Conservation (phyloP, 1,140 invertebrate species). For the Conus betulinus region DNA sequence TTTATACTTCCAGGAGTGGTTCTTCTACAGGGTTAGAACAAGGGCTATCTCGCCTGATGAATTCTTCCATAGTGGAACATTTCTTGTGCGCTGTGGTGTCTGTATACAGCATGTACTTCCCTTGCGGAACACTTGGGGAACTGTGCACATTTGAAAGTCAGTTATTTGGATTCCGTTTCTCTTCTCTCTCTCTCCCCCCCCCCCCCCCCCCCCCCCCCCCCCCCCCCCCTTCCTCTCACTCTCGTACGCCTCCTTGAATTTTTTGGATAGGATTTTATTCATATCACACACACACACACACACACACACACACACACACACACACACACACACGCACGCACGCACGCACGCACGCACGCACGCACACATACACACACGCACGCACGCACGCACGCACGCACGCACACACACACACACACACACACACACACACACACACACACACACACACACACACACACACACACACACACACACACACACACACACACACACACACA, state of each 20-base stretch:
- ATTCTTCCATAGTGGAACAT: no score
- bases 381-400: not conserved
- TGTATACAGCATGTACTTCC: no score
- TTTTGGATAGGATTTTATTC: no score
- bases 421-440: not conserved
- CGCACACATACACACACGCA: no score
- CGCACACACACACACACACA: constrained; percentile 20
- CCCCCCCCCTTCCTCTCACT: not conserved
- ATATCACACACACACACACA: constrained; percentile 16
- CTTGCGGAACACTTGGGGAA: no score
- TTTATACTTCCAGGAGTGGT: no score
- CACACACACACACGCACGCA: no score
- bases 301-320: not conserved
- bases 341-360: no score
- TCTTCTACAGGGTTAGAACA: no score
- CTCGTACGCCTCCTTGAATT: not conserved
- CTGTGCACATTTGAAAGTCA: no score
- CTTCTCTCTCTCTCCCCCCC: not conserved
- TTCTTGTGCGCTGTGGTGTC: no score
- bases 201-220: not conserved
- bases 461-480: constrained; percentile 25
- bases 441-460: constrained; percentile 25
- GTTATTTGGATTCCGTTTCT: not conserved
- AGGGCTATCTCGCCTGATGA: no score
- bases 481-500: not conserved